Conservation (phyloP, 2,888 invertebrate species). For the Galerucella nymphaeae region DNA sequence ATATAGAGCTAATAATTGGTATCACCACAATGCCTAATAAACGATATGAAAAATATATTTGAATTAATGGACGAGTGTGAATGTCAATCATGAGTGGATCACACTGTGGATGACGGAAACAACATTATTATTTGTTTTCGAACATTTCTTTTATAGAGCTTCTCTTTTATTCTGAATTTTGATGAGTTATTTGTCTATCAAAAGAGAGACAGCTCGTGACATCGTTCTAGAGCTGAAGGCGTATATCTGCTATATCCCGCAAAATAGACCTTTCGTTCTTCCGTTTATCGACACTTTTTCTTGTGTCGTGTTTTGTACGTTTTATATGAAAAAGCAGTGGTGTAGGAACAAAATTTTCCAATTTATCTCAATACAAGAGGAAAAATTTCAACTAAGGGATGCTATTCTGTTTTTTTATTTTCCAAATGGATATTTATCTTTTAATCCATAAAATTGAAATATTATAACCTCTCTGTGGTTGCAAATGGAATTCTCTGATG, state of each 20-base stretch:
- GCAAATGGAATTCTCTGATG: background rate
- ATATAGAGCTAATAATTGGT: too few relatives aligned
- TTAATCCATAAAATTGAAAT: too few relatives aligned
- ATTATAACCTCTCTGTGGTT: too few relatives aligned
- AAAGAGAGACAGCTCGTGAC: background rate
- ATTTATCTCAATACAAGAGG: too few relatives aligned
- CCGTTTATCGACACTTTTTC: constrained; percentile 2
- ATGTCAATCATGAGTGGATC: too few relatives aligned
- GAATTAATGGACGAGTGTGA: too few relatives aligned
- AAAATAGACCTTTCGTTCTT: background rate
- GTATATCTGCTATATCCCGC: background rate
- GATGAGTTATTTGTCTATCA: background rate
- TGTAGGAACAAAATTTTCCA: background rate
- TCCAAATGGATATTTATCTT: too few relatives aligned
- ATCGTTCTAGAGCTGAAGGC: background rate
- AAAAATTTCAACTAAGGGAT: too few relatives aligned
- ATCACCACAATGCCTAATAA: too few relatives aligned
- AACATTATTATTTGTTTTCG: background rate
- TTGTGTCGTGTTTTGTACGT: background rate
- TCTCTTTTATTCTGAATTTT: background rate
- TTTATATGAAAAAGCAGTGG: background rate
- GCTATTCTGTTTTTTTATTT: too few relatives aligned
- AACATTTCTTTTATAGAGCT: background rate
- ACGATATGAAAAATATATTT: too few relatives aligned
- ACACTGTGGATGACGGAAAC: too few relatives aligned